These are phyloP conservation scores for Stylophora pistillata DNA, from an alignment of 64 coral and sea anemone genomes.

Conservation along the genomic window DNA sequence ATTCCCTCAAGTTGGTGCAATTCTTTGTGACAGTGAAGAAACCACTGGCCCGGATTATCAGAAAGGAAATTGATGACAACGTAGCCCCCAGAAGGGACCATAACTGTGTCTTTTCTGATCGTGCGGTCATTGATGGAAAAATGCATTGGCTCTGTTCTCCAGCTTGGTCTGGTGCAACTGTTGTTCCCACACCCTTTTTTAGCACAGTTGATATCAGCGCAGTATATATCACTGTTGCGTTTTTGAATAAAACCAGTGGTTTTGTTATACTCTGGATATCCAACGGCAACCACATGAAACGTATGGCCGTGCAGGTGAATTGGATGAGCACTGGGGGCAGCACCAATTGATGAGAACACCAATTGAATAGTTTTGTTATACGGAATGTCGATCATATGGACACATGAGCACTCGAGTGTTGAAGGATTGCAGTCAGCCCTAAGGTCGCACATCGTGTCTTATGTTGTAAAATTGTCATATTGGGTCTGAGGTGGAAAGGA, in stretches of 20 bases:
- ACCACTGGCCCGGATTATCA: constrained; percentile 75
- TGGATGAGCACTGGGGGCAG: constrained; percentile 22
- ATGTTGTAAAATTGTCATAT: neutral
- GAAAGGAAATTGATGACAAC: constrained; percentile 55
- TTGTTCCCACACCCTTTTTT: neutral
- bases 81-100: constrained; percentile 66
- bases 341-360: constrained; percentile 49
- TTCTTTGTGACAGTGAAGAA: constrained; percentile 73
- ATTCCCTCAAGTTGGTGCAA: constrained; percentile 64
- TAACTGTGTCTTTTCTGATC: constrained; percentile 65
- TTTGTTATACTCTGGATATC: constrained; percentile 49
- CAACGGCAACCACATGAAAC: constrained; percentile 59
- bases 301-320: constrained; percentile 64
- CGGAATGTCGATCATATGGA: constrained; percentile 52
- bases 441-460: constrained; percentile 15
- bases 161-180: constrained; percentile 37
- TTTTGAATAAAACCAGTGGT: constrained; percentile 21
- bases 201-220: constrained; percentile 24
- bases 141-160: constrained; percentile 20
- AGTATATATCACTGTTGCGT: constrained; percentile 53
- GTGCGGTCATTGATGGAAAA: constrained; percentile 47
- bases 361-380: constrained; percentile 60
- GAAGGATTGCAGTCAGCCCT: constrained; percentile 1
- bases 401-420: constrained; percentile 51
- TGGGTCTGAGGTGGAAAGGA: constrained; percentile 42